These are phyloP conservation scores for Bombylius discolor DNA, from an alignment of 2,888 invertebrate genomes.

Conservation along the genomic window DNA sequence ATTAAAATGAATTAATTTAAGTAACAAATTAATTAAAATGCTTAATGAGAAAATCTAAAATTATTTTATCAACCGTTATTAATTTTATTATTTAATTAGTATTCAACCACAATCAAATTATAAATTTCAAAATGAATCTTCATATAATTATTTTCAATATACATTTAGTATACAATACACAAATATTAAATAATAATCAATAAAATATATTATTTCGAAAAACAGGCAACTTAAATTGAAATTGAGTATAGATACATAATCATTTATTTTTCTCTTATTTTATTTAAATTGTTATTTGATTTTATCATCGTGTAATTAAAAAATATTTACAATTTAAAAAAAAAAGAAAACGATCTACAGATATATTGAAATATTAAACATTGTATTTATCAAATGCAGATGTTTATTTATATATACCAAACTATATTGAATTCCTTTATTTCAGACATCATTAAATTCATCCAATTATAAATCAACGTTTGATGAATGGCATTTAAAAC, in stretches of 20 bases:
- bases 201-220: not conserved
- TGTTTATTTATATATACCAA: not conserved
- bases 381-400: not conserved
- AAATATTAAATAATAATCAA: too few species aligned
- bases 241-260: not conserved
- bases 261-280: too few species aligned
- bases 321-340: not conserved
- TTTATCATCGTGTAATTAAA: not conserved
- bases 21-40: too few species aligned
- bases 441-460: not conserved
- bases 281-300: not conserved
- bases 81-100: too few species aligned
- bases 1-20: too few species aligned
- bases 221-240: not conserved
- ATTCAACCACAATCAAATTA: too few species aligned
- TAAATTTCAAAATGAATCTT: too few species aligned
- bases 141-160: too few species aligned
- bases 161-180: too few species aligned
- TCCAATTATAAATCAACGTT: conserved; percentile 7
- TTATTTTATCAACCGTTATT: too few species aligned
- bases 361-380: too few species aligned
- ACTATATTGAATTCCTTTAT: not conserved
- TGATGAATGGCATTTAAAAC: conserved; percentile 4
- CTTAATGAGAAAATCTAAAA: too few species aligned
- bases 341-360: not conserved